Percentiles rank a stretch among this genome's conserved stretches.
Evolutionary conservation across 2,797 vertebrate genomes (phyloP).

Genomic region (Myiothlypis coronata): DNA sequence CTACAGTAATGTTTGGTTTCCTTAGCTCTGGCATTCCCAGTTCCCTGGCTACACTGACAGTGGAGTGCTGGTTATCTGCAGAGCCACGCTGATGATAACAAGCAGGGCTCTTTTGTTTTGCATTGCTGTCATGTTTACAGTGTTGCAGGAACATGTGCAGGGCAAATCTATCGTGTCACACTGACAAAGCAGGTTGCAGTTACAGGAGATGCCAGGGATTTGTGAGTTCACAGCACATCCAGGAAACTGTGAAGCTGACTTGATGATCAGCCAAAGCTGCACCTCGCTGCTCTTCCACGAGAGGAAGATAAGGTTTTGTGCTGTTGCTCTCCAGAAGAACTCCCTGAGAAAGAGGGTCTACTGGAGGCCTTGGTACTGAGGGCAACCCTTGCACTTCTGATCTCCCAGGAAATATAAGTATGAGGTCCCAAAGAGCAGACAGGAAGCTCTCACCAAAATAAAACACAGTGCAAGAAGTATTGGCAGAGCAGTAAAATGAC

Average conservation of each 20-base stretch:
- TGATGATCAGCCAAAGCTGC: background rate
- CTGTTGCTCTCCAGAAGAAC: background rate
- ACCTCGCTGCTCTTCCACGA: background rate
- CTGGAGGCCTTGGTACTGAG: background rate
- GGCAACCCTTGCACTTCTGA: background rate
- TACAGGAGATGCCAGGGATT: background rate
- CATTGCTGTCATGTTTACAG: background rate
- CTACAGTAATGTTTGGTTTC: background rate
- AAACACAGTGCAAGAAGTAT: background rate
- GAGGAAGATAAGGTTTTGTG: background rate
- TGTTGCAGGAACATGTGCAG: rapidly evolving
- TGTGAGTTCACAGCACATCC: background rate
- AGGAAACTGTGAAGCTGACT: background rate
- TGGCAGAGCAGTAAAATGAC: background rate
- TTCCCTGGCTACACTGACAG: background rate
- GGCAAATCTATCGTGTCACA: background rate
- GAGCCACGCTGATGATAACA: background rate
- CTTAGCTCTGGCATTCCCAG: background rate
- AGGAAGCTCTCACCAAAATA: background rate
- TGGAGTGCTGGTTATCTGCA: background rate
- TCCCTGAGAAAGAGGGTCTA: background rate
- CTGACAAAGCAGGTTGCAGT: background rate
- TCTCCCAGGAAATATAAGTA: background rate
- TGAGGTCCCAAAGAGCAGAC: background rate
- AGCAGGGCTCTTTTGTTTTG: background rate